Base-by-base conservation (phyloP, 2,797 vertebrate genomes). In the Anguilla obscura region DNA sequence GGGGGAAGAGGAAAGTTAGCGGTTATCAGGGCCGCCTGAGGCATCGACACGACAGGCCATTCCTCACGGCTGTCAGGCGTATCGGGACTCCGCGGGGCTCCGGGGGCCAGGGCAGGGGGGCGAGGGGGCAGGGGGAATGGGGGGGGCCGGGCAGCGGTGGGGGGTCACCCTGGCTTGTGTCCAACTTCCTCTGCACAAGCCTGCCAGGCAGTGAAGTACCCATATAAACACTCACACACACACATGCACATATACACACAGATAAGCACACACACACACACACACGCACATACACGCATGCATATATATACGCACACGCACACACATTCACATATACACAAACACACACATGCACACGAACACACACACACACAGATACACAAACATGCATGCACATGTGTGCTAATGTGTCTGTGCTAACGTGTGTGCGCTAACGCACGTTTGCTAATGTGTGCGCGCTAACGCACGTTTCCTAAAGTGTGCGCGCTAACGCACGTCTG, bases 31-130 rank as follows among this genome's bases (percentile, higher is more conserved):
- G 83, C 76, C 60, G 74, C 76, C 87, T 82, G 87, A 87, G 54
- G 66, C 71, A 88, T 74, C 40, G 84, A 84, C 86, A 90, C 54
- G 88, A 86, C 83, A 33, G 9, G 60, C 76, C 74, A 63, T 86
- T 82, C 86, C 84, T 84, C 89, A 87, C 18, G 84, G 88, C 71
- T 85, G 84, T 87, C 84, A 88, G 85, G 21, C 2, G 21, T 40
- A 76, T 40, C 74, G 40, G 8, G 16, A 36, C 74, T 27, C 74
- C 16, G 10, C 8, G 12, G 69, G 74, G 74, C 36, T 40, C 33
- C 27, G 74, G 74, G 74, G 74, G 27, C 60, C 1, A 27, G n/a
- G 8, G 85, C 56, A 58, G 48, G 76, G 63, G 85, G 52, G n/a
- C 16, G 1, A 58, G 14, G 54, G 54, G 50, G 50, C 50, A 12